Percentiles rank a stretch among this genome's conserved stretches.
phyloP scores from a whole-genome alignment of 2,113 vertebrate genomes.

The Oenanthe oenanthe region DNA sequence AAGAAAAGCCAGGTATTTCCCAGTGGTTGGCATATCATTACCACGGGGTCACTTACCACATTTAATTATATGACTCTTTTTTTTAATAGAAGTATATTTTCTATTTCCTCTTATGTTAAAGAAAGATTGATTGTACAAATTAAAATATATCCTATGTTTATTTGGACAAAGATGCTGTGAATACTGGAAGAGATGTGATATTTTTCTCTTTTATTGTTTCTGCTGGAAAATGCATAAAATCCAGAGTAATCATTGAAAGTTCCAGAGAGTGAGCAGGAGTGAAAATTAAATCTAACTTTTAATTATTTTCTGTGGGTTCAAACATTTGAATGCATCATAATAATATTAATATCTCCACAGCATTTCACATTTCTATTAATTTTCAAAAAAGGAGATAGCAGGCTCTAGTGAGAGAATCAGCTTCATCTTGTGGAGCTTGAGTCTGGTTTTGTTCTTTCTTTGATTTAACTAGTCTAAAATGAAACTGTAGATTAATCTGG shows the following conservation, averaged over 20 bases:
- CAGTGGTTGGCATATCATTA: not conserved
- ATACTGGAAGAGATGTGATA: not conserved
- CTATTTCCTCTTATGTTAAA: not conserved
- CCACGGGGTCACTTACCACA: not conserved
- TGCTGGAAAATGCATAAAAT: not conserved
- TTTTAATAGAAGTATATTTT: not conserved
- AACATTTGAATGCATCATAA: not conserved
- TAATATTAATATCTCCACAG: not conserved
- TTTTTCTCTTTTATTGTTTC: not conserved
- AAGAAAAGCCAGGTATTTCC: not conserved
- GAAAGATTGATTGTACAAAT: not conserved
- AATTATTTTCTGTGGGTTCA: not conserved
- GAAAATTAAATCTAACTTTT: not conserved
- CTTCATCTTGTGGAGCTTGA: not conserved
- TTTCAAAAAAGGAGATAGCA: not conserved
- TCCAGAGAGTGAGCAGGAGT: not conserved
- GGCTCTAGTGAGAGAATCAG: not conserved
- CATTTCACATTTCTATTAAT: not conserved
- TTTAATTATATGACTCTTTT: not conserved
- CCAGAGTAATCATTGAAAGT: not conserved
- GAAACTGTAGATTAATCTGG: not conserved
- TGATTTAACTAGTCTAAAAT: not conserved
- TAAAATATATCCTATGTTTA: not conserved
- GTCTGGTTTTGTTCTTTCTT: not conserved
- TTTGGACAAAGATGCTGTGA: not conserved